These are phyloP conservation scores for Bombus affinis DNA, from an alignment of 1,140 invertebrate genomes.

Conservation along the genomic window DNA sequence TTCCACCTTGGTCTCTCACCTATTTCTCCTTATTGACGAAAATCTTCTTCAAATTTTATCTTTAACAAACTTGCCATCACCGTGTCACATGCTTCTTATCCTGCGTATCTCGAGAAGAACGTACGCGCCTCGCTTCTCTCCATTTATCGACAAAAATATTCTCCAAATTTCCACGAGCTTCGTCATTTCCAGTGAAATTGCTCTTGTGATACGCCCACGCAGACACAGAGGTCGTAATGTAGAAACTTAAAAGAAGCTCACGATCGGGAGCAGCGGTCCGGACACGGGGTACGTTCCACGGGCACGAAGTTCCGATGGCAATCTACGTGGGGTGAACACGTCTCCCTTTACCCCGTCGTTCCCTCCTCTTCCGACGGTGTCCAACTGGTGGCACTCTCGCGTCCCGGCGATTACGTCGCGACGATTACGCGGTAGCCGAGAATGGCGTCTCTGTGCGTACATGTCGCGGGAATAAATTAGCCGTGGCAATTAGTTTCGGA, in stretches of 20 bases:
- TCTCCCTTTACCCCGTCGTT: not conserved
- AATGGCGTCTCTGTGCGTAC: conserved; percentile 78
- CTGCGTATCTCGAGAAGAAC: too few relatives aligned
- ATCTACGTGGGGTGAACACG: conserved; percentile 27
- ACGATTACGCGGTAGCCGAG: conserved; percentile 75
- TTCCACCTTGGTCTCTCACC: too few relatives aligned
- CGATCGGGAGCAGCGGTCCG: too few relatives aligned
- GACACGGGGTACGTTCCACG: not conserved
- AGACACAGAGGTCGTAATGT: not conserved
- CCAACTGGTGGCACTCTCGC: conserved; percentile 25
- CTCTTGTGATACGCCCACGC: not conserved
- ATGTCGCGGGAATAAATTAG: conserved; percentile 82
- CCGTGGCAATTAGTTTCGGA: conserved; percentile 82
- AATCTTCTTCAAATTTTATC: too few relatives aligned
- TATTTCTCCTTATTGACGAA: too few relatives aligned
- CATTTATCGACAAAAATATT: not conserved
- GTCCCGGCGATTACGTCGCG: conserved; percentile 55
- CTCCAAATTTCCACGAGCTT: not conserved
- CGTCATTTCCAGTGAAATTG: not conserved
- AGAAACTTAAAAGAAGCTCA: not conserved
- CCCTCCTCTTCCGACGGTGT: not conserved
- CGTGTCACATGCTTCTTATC: too few relatives aligned
- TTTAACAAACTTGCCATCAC: too few relatives aligned
- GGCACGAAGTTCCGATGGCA: conserved; percentile 17
- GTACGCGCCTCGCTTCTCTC: too few relatives aligned